Conservation (phyloP, 2,888 invertebrate genomes). For the Lymantria monacha region DNA sequence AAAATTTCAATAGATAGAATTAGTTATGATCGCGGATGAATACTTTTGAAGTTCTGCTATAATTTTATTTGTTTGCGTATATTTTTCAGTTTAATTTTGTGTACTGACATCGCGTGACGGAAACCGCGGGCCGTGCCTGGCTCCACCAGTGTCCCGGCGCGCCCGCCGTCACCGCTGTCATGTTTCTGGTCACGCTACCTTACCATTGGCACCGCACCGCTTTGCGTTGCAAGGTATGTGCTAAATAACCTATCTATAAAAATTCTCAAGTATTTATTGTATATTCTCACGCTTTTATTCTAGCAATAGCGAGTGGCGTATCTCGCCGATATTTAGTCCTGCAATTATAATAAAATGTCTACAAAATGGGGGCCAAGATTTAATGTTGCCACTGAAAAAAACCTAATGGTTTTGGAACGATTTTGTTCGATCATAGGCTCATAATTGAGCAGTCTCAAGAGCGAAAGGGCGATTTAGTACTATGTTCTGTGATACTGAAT, state of each 20-base stretch:
- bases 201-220: conserved; percentile 20
- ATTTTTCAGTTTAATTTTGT: conserved; percentile 50
- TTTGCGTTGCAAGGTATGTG: conserved; percentile 30
- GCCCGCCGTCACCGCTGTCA: conserved; percentile 59
- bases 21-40: not conserved
- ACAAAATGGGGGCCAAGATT: no score
- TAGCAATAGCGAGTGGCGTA: not conserved
- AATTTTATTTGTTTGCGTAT: conserved; percentile 38
- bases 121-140: conserved; percentile 59
- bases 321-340: no score
- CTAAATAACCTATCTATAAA: not conserved
- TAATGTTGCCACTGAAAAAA: no score
- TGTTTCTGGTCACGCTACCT: conserved; percentile 69
- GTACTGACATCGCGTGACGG: conserved; percentile 66
- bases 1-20: no score
- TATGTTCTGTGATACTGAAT: no score
- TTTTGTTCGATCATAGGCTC: no score
- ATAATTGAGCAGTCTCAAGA: no score
- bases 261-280: not conserved
- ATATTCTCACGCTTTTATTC: not conserved
- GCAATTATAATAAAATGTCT: no score
- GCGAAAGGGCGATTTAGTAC: no score
- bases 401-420: no score
- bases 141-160: conserved; percentile 53
- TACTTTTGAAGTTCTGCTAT: conserved; percentile 18